Evolutionary conservation across 1,140 invertebrate genomes (phyloP).

Genomic region (Drosophila lowei): DNA sequence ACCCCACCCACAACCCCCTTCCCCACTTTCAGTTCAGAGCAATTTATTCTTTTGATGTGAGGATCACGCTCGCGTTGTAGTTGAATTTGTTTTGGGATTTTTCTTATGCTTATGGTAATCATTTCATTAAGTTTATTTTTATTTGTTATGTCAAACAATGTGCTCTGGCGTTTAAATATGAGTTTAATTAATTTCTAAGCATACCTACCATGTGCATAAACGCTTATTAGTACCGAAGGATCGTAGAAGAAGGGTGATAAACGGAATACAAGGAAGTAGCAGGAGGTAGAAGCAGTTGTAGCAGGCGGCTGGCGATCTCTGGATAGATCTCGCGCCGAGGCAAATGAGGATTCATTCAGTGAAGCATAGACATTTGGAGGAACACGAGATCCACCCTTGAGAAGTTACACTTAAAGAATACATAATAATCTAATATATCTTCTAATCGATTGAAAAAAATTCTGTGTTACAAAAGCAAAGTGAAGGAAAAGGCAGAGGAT

Average conservation of each 20-base stretch:
- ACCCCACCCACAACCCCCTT: background rate
- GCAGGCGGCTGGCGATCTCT: too few relatives aligned
- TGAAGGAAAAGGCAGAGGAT: slow-evolving; percentile 16
- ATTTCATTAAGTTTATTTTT: slow-evolving; percentile 65
- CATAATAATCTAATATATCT: slow-evolving; percentile 42
- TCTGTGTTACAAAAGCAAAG: slow-evolving; percentile 26
- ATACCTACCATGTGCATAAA: slow-evolving; percentile 40
- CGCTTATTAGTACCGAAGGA: slow-evolving; percentile 37
- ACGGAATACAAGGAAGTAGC: background rate
- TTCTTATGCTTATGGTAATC: slow-evolving; percentile 5
- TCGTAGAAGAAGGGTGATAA: slow-evolving; percentile 2
- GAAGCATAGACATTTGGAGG: slow-evolving; percentile 15
- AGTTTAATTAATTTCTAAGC: slow-evolving; percentile 57
- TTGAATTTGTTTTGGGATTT: slow-evolving; percentile 36
- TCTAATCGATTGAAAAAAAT: slow-evolving; percentile 47
- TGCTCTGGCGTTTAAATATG: slow-evolving; percentile 48
- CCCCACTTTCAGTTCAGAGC: background rate
- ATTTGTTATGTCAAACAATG: slow-evolving; percentile 63
- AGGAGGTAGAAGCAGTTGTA: too few relatives aligned
- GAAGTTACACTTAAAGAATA: slow-evolving; percentile 52
- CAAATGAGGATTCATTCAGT: slow-evolving; percentile 20
- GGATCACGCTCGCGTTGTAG: slow-evolving; percentile 14
- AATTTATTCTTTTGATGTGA: slow-evolving; percentile 1
- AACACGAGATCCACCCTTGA: slow-evolving; percentile 63
- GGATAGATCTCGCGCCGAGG: slow-evolving; percentile 4